Conservation (phyloP, 1,140 invertebrate genomes). For the Drosophila orena region DNA sequence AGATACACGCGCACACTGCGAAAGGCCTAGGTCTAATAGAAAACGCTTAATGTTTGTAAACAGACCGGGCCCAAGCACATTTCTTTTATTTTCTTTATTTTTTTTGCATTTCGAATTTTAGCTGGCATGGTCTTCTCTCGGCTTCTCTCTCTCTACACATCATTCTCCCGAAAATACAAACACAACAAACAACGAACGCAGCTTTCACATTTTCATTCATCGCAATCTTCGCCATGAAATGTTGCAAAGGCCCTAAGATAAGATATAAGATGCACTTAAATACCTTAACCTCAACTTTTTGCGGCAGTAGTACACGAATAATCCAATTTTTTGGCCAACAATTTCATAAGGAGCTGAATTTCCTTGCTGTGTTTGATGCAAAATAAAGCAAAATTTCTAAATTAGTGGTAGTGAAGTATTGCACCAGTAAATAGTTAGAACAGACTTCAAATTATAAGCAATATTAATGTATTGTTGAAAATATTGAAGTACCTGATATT, state of each 20-base stretch:
- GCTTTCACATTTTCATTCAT: constrained; percentile 76
- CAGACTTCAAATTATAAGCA: too few species aligned
- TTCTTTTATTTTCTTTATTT: constrained; percentile 41
- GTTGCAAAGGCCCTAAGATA: not conserved
- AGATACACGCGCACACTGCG: constrained; percentile 10
- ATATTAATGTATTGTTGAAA: not conserved
- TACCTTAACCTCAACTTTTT: constrained; percentile 1
- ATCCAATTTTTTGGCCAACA: not conserved
- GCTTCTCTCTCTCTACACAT: constrained; percentile 2
- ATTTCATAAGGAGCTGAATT: not conserved
- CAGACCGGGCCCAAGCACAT: constrained; percentile 41
- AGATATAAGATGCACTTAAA: not conserved
- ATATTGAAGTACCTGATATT: not conserved
- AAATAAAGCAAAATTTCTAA: too few species aligned
- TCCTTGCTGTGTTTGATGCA: too few species aligned
- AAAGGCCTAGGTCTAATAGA: constrained; percentile 40
- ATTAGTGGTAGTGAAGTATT: not conserved
- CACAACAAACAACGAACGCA: constrained; percentile 18
- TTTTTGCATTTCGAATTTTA: constrained; percentile 58
- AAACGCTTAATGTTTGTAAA: constrained; percentile 72
- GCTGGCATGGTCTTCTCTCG: constrained; percentile 16
- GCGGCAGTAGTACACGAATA: not conserved
- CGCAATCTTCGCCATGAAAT: constrained; percentile 16
- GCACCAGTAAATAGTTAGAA: not conserved
- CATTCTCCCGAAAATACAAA: not conserved